Conservation (phyloP, 2,888 invertebrate species). For the Limnephilus rhombicus region DNA sequence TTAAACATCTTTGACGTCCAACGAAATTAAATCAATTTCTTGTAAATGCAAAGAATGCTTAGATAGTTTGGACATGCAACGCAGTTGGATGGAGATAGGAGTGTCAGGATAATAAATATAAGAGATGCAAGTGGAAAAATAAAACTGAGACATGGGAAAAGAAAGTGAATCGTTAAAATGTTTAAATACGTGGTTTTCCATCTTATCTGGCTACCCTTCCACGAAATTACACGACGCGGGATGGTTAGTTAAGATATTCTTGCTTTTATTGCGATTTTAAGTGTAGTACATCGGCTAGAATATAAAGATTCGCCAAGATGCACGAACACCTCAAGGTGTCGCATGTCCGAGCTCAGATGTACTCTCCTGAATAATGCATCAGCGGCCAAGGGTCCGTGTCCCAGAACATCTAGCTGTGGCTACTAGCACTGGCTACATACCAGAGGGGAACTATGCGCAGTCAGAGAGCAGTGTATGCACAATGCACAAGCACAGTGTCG, state of each 20-base stretch:
- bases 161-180: neutral
- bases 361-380: slow-evolving; percentile 46
- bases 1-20: neutral
- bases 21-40: neutral
- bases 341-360: slow-evolving; percentile 37
- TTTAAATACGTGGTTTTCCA: neutral
- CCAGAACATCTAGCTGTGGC: neutral
- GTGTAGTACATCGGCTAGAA: neutral
- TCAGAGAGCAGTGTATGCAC: neutral
- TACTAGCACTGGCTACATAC: neutral
- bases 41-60: neutral
- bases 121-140: too few relatives aligned
- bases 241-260: neutral
- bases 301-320: slow-evolving; percentile 9
- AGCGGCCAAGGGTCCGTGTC: neutral
- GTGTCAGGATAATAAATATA: too few relatives aligned
- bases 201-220: neutral
- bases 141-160: too few relatives aligned
- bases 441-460: neutral
- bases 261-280: neutral
- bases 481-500: neutral
- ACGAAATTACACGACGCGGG: neutral
- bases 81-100: neutral
- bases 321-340: slow-evolving; percentile 46
- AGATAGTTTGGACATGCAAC: neutral